Conservation (phyloP, 2,113 vertebrate species). For the Azemiops feae region DNA sequence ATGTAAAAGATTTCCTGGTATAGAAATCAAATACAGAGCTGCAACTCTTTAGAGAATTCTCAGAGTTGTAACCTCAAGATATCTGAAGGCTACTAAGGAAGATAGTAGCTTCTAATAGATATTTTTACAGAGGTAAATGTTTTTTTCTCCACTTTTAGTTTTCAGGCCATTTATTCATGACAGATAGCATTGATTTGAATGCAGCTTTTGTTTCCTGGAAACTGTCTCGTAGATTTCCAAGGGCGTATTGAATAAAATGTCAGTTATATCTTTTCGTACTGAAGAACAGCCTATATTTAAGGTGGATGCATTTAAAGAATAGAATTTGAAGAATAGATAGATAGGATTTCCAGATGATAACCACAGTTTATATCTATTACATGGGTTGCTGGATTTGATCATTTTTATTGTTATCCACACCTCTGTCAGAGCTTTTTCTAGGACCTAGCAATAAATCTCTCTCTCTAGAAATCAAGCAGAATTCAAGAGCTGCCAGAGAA, state of each 20-base stretch:
- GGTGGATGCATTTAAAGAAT: background rate
- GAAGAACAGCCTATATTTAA: constrained; percentile 18
- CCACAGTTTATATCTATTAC: background rate
- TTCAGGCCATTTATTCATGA: background rate
- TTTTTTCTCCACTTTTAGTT: constrained; percentile 16
- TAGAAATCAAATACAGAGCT: background rate
- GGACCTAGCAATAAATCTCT: background rate
- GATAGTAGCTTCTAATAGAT: background rate
- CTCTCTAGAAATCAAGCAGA: background rate
- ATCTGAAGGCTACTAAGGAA: background rate
- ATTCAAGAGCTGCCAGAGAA: background rate
- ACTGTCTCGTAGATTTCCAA: constrained; percentile 35
- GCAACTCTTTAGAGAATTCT: background rate
- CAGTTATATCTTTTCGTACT: constrained; percentile 35
- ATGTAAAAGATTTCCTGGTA: background rate
- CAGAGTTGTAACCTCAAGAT: background rate
- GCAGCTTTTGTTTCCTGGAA: constrained; percentile 39
- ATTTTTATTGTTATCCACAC: background rate
- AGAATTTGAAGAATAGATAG: background rate
- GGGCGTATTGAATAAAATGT: constrained; percentile 38
- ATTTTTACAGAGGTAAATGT: constrained; percentile 38
- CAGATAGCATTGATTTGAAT: background rate
- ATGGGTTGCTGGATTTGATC: background rate
- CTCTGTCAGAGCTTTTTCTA: background rate
- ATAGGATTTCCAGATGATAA: constrained; percentile 8